Evolutionary conservation across 2,797 vertebrate species (phyloP).

Genomic region (Protonibea diacanthus): DNA sequence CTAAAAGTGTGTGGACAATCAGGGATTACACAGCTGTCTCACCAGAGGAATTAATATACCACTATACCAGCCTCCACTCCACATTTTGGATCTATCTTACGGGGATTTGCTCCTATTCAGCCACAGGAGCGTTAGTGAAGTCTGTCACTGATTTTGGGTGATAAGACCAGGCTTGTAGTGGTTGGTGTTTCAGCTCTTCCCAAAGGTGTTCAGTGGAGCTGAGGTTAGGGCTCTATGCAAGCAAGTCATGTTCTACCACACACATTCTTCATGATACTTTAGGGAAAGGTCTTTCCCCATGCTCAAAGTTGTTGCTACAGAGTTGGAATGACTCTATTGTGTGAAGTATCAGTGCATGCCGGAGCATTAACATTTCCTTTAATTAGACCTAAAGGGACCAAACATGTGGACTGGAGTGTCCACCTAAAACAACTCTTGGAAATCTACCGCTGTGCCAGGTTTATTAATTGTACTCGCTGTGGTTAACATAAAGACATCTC

Average conservation of each 20-base stretch:
- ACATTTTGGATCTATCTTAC: slow-evolving; percentile 2
- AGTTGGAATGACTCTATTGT: neutral
- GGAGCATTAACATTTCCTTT: neutral
- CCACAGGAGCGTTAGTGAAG: neutral
- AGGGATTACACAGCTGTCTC: neutral
- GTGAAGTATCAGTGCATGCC: neutral
- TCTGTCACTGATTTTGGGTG: neutral
- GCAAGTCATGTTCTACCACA: neutral
- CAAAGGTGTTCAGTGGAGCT: neutral
- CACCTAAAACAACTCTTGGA: neutral
- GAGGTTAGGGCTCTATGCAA: neutral
- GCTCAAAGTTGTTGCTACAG: neutral
- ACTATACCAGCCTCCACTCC: too few species aligned
- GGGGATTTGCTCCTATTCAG: neutral
- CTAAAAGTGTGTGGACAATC: neutral
- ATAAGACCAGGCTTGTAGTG: neutral
- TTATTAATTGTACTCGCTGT: slow-evolving; percentile 1
- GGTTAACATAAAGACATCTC: neutral
- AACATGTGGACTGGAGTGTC: neutral
- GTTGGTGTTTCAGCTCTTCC: neutral
- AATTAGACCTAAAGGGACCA: neutral
- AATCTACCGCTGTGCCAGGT: neutral
- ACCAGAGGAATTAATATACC: neutral
- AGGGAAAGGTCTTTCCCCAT: neutral
- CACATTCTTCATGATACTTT: slow-evolving; percentile 8